Conservation (phyloP, 2,888 invertebrate genomes). For the Polymixis lichenea region DNA sequence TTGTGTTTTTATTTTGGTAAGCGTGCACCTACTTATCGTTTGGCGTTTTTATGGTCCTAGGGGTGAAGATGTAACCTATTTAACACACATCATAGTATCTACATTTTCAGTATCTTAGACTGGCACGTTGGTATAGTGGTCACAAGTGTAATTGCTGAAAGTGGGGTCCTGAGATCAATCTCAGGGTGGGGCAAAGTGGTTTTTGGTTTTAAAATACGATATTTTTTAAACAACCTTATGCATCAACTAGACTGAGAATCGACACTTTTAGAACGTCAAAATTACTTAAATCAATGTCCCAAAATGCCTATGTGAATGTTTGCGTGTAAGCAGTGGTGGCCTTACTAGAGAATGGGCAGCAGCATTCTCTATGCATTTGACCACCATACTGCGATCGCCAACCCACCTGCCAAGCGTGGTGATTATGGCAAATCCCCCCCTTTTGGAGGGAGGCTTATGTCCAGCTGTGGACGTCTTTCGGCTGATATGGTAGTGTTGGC, state of each 20-base stretch:
- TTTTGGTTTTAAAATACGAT: not conserved
- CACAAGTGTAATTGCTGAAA: not conserved
- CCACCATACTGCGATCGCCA: no score
- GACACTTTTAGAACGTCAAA: not conserved
- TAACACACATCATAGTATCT: no score
- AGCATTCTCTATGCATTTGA: no score
- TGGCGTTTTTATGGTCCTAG: not conserved
- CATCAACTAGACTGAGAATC: not conserved
- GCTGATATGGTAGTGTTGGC: no score
- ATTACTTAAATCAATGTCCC: not conserved
- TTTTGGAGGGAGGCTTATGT: no score
- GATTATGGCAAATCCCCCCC: no score
- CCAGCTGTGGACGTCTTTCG: no score
- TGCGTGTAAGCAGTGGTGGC: no score
- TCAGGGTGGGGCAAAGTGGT: not conserved
- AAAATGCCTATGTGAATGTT: not conserved
- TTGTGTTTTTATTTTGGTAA: conserved; percentile 18
- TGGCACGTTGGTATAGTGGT: not conserved
- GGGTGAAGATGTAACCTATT: not conserved
- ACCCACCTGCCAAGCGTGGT: no score
- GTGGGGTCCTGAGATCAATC: not conserved
- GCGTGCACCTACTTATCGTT: not conserved
- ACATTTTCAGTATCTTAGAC: no score
- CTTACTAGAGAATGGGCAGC: no score
- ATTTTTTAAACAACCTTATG: not conserved